These are phyloP conservation scores for Salvelinus alpinus DNA, from an alignment of 2,113 vertebrate species.

Conservation along the genomic window DNA sequence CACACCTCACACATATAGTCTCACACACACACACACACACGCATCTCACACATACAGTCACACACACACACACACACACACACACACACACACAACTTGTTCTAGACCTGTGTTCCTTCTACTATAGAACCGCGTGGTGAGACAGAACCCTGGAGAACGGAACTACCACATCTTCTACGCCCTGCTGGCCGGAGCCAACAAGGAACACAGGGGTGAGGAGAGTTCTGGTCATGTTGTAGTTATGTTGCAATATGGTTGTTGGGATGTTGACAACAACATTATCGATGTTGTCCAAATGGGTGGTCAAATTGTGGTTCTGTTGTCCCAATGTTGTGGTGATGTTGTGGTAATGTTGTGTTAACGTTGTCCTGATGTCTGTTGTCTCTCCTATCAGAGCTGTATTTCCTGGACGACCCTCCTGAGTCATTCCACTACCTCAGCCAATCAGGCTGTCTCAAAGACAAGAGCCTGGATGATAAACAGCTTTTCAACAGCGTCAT, in stretches of 20 bases:
- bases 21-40: neutral
- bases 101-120: constrained; percentile 22
- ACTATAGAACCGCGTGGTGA: constrained; percentile 87
- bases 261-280: neutral
- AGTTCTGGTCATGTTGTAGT: neutral
- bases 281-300: too few relatives aligned
- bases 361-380: neutral
- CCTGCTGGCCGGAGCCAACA: constrained; percentile 79
- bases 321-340: neutral
- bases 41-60: neutral
- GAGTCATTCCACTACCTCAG: constrained; percentile 83
- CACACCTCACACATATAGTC: too few relatives aligned
- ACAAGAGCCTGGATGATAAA: constrained; percentile 83
- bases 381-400: constrained; percentile 69
- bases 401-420: constrained; percentile 81
- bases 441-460: constrained; percentile 85
- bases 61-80: too few relatives aligned
- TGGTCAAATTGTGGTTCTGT: neutral
- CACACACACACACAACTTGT: neutral
- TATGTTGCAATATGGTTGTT: too few relatives aligned
- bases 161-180: constrained; percentile 94
- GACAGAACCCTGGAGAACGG: constrained; percentile 87
- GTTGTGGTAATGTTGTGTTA: neutral
- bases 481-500: constrained; percentile 86
- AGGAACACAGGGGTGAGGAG: constrained; percentile 79